These are phyloP conservation scores for Linnaemya vulpina DNA, from an alignment of 2,888 invertebrate species.

Conservation along the genomic window DNA sequence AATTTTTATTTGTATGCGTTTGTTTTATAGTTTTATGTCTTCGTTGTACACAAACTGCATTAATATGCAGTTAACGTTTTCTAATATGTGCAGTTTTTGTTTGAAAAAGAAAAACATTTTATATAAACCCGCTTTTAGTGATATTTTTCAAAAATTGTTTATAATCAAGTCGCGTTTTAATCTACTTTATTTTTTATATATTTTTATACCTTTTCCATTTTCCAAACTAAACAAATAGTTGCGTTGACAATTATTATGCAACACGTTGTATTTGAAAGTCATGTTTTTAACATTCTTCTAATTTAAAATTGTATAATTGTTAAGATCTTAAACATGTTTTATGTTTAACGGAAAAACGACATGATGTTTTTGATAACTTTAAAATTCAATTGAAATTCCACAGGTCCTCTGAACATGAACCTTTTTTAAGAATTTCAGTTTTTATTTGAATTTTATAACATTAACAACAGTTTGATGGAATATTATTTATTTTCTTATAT, in stretches of 20 bases:
- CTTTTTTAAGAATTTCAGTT: not conserved
- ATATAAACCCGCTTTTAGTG: constrained; percentile 41
- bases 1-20: not conserved
- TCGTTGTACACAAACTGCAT: constrained; percentile 54
- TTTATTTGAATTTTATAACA: not conserved
- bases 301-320: constrained; percentile 68
- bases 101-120: not conserved
- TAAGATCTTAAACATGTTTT: constrained; percentile 55
- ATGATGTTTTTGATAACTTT: constrained; percentile 26
- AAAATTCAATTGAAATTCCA: constrained; percentile 9
- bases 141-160: constrained; percentile 22
- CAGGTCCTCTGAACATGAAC: not conserved
- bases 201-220: not conserved
- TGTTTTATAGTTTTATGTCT: constrained; percentile 22
- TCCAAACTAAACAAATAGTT: constrained; percentile 45
- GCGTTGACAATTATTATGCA: constrained; percentile 63
- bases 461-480: not conserved
- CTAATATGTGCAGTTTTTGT: constrained; percentile 26
- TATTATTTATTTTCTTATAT: not conserved
- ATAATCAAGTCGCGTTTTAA: constrained; percentile 56
- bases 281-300: constrained; percentile 66
- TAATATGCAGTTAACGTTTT: constrained; percentile 69
- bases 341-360: constrained; percentile 40
- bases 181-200: constrained; percentile 47
- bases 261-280: constrained; percentile 65